phyloP scores from a whole-genome alignment of 2,113 vertebrate genomes.

The Menidia beryllina region DNA sequence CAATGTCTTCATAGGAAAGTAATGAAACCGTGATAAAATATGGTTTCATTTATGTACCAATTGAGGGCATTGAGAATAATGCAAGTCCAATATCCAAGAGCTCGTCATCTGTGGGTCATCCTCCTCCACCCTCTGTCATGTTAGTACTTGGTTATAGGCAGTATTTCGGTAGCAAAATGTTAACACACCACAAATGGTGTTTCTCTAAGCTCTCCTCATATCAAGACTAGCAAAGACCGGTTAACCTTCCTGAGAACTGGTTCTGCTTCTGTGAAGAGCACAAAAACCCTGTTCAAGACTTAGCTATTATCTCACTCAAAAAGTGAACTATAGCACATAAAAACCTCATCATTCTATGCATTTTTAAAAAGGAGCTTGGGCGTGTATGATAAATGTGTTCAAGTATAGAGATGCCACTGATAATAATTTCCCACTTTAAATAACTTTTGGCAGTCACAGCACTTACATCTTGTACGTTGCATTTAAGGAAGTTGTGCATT shows the following conservation, averaged over 20 bases:
- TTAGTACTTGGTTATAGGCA: neutral
- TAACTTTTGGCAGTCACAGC: neutral
- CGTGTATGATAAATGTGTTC: neutral
- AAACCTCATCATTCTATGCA: neutral
- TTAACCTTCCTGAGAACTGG: neutral
- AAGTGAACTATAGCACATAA: neutral
- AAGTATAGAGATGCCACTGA: neutral
- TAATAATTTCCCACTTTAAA: neutral
- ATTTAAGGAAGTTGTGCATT: constrained; percentile 51
- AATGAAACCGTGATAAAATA: no score
- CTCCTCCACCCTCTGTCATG: neutral
- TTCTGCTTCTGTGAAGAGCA: neutral
- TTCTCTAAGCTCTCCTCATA: neutral
- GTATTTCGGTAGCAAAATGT: neutral
- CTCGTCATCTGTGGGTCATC: neutral
- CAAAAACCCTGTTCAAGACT: neutral
- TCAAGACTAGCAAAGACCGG: neutral
- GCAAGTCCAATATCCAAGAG: neutral
- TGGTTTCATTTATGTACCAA: neutral
- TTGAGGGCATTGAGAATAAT: neutral
- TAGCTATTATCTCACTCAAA: neutral
- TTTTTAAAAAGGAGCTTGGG: neutral
- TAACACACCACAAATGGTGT: neutral
- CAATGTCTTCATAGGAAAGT: no score
- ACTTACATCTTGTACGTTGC: constrained; percentile 9